Conservation (phyloP, 2,797 vertebrate genomes). For the Rachycentron canadum region DNA sequence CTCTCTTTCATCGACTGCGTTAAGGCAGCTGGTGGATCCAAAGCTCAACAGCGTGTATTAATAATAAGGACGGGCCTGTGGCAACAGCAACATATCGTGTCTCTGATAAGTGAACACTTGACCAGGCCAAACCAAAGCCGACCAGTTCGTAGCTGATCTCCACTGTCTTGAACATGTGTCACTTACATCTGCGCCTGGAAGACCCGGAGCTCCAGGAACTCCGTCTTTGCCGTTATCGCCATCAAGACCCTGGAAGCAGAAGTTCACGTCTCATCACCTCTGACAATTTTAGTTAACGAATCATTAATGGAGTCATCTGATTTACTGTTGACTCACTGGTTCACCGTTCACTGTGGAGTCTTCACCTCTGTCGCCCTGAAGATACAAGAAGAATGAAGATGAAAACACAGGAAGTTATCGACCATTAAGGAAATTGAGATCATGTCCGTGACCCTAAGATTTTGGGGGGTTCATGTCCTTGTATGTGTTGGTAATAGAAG, state of each 20-base stretch:
- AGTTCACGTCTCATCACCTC: background rate
- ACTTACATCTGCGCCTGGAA: conserved; percentile 94
- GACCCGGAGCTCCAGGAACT: conserved; percentile 87
- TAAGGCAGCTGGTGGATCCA: background rate
- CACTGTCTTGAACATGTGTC: background rate
- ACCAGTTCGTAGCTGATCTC: background rate
- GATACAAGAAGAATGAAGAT: conserved; percentile 12
- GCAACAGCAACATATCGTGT: no score
- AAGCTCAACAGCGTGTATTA: background rate
- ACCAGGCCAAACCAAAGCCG: background rate
- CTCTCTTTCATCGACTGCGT: conserved; percentile 4
- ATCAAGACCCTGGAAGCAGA: conserved; percentile 85
- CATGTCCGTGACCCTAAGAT: no score
- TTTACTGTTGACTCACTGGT: conserved; percentile 72
- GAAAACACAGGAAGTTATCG: no score
- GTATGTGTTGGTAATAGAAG: no score
- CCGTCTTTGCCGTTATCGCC: conserved; percentile 91
- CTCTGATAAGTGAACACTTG: background rate
- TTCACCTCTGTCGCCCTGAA: conserved; percentile 83
- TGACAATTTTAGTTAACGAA: background rate
- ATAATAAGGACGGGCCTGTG: no score
- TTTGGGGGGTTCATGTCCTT: no score
- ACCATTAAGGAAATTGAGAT: no score
- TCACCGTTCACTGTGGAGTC: conserved; percentile 74
- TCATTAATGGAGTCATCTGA: no score